phyloP scores from a whole-genome alignment of 1,140 invertebrate species.

The Epicauta chinensis region DNA sequence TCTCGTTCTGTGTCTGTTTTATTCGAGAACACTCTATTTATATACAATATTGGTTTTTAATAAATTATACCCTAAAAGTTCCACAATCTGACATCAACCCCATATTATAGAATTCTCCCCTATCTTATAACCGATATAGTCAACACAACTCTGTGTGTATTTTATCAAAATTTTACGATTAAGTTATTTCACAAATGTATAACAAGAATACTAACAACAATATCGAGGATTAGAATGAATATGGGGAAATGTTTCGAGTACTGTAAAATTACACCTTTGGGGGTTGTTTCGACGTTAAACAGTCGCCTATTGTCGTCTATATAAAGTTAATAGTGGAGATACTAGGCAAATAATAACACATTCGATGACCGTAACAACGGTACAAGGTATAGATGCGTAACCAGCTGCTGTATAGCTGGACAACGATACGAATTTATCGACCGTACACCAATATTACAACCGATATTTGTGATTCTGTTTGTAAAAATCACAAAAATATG shows the following conservation, averaged over 20 bases:
- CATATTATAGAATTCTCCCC: no score
- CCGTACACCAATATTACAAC: slow-evolving; percentile 12
- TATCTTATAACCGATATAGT: no score
- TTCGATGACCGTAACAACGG: slow-evolving; percentile 11
- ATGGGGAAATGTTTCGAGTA: not conserved
- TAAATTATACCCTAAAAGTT: slow-evolving; percentile 2
- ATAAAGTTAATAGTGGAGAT: slow-evolving; percentile 4
- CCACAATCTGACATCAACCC: no score
- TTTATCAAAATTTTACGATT: no score
- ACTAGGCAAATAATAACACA: slow-evolving; percentile 3
- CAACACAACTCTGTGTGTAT: no score
- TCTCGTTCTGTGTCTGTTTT: no score
- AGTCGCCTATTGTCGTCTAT: slow-evolving; percentile 5
- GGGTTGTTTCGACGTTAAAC: slow-evolving; percentile 11
- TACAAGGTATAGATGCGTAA: no score
- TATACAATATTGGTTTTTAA: not conserved
- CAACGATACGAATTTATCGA: slow-evolving; percentile 18
- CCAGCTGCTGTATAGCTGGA: no score
- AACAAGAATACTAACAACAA: not conserved
- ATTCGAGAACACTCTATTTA: no score
- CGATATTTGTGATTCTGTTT: no score
- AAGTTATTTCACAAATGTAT: no score
- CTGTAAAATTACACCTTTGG: slow-evolving; percentile 9
- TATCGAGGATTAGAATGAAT: not conserved
- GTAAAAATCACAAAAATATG: no score